These are phyloP conservation scores for Pachyseris speciosa DNA, from an alignment of 64 coral and sea anemone species.

Conservation along the genomic window DNA sequence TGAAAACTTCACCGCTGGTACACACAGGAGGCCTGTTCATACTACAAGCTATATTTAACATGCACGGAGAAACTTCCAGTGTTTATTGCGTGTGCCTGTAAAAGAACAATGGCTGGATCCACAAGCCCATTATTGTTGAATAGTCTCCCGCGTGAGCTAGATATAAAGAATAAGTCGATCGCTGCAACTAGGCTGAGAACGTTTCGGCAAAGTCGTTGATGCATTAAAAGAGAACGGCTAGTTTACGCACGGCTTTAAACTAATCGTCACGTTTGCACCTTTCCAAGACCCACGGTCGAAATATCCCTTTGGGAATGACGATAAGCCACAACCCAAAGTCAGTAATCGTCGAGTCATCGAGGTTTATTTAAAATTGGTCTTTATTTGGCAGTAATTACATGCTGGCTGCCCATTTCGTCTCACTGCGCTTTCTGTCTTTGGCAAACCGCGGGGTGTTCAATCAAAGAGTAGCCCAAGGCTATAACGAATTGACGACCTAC, in stretches of 20 bases:
- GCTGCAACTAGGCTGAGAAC: no score
- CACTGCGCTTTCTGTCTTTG: constrained; percentile 4
- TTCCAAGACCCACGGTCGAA: not conserved
- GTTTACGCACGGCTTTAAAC: not conserved
- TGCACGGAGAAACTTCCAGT: constrained; percentile 42
- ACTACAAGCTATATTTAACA: constrained; percentile 2
- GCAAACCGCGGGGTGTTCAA: constrained; percentile 12
- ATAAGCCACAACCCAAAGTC: not conserved
- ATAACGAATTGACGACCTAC: not conserved
- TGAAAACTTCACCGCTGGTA: constrained; percentile 4
- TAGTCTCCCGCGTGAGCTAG: no score
- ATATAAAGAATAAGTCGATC: no score
- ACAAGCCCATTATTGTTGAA: not conserved
- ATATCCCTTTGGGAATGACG: constrained; percentile 13
- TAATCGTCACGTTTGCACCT: not conserved
- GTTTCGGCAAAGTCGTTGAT: not conserved
- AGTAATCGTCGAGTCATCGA: not conserved
- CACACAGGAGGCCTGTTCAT: not conserved
- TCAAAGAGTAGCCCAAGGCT: constrained; percentile 21
- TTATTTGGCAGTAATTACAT: constrained; percentile 39
- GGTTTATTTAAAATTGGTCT: constrained; percentile 31
- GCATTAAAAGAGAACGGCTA: not conserved
- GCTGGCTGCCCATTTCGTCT: constrained; percentile 12
- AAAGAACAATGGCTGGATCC: not conserved
- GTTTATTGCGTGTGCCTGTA: not conserved